Evolutionary conservation across 1,140 invertebrate genomes (phyloP).

Genomic region (Drosophila nigromelanica): DNA sequence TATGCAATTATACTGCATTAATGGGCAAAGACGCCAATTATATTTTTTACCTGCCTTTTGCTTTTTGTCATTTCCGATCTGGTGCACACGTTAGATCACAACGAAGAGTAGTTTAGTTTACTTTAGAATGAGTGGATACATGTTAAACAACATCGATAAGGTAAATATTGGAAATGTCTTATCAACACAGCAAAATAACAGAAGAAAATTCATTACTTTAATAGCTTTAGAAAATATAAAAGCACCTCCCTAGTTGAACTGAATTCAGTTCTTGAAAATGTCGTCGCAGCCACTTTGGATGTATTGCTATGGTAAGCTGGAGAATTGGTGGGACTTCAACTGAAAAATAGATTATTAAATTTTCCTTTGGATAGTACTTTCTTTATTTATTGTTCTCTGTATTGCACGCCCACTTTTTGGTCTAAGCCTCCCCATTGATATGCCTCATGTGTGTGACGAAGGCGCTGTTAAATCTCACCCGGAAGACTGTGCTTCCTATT

Average conservation of each 20-base stretch:
- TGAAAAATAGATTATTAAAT: not conserved
- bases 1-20: too few relatives aligned
- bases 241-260: not conserved
- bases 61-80: slow-evolving; percentile 18
- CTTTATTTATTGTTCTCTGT: slow-evolving; percentile 1
- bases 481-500: slow-evolving; percentile 49
- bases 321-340: not conserved
- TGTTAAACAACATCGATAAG: slow-evolving; percentile 16
- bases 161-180: slow-evolving; percentile 17
- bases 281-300: slow-evolving; percentile 8
- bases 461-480: slow-evolving; percentile 34
- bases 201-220: slow-evolving; percentile 22
- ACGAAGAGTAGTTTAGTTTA: slow-evolving; percentile 10
- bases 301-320: slow-evolving; percentile 34
- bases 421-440: not conserved
- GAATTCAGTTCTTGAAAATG: slow-evolving; percentile 39
- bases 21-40: not conserved
- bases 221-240: slow-evolving; percentile 47
- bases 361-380: slow-evolving; percentile 17
- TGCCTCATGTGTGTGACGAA: slow-evolving; percentile 15
- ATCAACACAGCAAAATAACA: slow-evolving; percentile 21
- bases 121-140: slow-evolving; percentile 24
- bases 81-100: not conserved
- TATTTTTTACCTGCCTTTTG: not conserved
- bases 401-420: not conserved